Evolutionary conservation across 1,140 invertebrate genomes (phyloP).

Genomic region (Ceratina australensis): DNA sequence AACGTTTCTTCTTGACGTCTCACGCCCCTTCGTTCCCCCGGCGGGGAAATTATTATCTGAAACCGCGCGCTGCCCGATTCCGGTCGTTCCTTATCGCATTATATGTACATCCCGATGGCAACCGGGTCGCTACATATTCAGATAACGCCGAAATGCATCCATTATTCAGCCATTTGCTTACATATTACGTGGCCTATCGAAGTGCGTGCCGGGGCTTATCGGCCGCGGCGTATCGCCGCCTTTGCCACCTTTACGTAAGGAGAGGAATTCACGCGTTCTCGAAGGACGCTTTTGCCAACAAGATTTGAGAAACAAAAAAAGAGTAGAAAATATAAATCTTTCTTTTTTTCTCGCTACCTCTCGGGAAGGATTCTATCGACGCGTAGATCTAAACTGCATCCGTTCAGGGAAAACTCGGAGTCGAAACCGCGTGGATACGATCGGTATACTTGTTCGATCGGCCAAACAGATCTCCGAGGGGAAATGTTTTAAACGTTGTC

Average conservation of each 20-base stretch:
- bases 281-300: neutral
- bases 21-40: neutral
- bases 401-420: slow-evolving; percentile 46
- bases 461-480: slow-evolving; percentile 39
- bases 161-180: slow-evolving; percentile 73
- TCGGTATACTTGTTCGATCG: slow-evolving; percentile 37
- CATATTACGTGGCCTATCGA: slow-evolving; percentile 62
- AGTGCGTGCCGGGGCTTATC: slow-evolving; percentile 64
- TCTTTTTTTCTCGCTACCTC: neutral
- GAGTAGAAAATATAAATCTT: neutral
- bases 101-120: slow-evolving; percentile 59
- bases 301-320: too few relatives aligned
- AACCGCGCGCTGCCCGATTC: slow-evolving; percentile 38
- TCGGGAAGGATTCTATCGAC: slow-evolving; percentile 57
- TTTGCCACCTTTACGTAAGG: slow-evolving; percentile 73
- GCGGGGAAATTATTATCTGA: slow-evolving; percentile 40
- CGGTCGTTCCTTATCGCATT: slow-evolving; percentile 55
- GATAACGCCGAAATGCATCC: slow-evolving; percentile 69
- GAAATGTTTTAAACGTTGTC: too few relatives aligned
- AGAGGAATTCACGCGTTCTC: neutral
- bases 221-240: slow-evolving; percentile 54
- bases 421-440: slow-evolving; percentile 59
- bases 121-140: slow-evolving; percentile 35
- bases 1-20: slow-evolving; percentile 22
- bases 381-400: slow-evolving; percentile 65